phyloP scores from a whole-genome alignment of 2,113 vertebrate species.

The Corythoichthys haematopterus region DNA sequence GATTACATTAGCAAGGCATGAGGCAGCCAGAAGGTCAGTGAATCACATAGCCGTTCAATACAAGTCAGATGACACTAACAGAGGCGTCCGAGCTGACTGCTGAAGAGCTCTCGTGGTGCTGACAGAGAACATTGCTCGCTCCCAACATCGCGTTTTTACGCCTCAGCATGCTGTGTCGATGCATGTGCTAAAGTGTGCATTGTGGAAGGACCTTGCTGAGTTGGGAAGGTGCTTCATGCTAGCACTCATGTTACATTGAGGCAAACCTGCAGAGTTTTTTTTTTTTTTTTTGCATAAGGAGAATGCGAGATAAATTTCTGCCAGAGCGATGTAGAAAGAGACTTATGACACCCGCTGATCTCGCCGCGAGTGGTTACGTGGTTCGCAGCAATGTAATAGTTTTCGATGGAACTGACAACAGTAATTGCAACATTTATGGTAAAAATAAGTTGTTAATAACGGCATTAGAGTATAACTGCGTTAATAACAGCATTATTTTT shows the following conservation, averaged over 20 bases:
- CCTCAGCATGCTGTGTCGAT: not conserved
- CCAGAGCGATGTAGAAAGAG: too few relatives aligned
- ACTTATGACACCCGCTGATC: too few relatives aligned
- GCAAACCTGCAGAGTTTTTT: not conserved
- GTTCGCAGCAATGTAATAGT: too few relatives aligned
- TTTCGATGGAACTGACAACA: too few relatives aligned
- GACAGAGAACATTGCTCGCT: slow-evolving; percentile 32
- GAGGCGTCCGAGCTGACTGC: slow-evolving; percentile 54
- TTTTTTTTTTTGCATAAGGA: too few relatives aligned
- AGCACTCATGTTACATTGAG: not conserved
- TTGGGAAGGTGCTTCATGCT: not conserved
- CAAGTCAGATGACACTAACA: slow-evolving; percentile 44
- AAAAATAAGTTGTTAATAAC: too few relatives aligned
- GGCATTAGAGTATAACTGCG: too few relatives aligned
- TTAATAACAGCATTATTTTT: too few relatives aligned
- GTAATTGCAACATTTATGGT: too few relatives aligned
- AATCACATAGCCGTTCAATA: slow-evolving; percentile 72
- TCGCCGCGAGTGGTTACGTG: too few relatives aligned
- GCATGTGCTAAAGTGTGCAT: not conserved
- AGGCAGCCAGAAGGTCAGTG: slow-evolving; percentile 69
- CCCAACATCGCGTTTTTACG: not conserved
- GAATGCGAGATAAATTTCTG: too few relatives aligned
- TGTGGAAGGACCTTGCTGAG: not conserved
- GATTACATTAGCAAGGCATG: slow-evolving; percentile 76
- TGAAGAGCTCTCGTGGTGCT: slow-evolving; percentile 61